Base-by-base conservation (phyloP, 2,888 invertebrate genomes). In the Ichneumoninae sp. region DNA sequence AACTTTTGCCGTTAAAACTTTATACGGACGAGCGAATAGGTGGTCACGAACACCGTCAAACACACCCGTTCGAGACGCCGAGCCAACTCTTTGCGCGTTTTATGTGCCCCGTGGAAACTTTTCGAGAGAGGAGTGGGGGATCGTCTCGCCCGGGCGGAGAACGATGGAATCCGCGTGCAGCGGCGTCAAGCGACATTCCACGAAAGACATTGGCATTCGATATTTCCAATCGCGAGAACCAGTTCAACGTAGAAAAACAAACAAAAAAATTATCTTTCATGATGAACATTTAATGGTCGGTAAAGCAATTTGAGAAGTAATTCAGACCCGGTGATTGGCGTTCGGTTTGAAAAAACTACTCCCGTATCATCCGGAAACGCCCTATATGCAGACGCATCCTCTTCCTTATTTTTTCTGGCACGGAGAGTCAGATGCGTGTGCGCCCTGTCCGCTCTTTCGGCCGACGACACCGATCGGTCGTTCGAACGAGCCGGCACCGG, bases 1-100 rank as follows among this genome's bases (percentile, higher is more conserved):
- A 92, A 93, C 89, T 92, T 93, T 92, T 91, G 89, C 91, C 90
- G 92, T 92, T 92, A 91, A 92, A 93, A 93, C 89, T 92, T 92
- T 68, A 52, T 83, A 70, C 70, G 47, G 40, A 33, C 40, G 63
- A 26, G n/a, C 71, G 66, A 33, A 65, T 66, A 63, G 66, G 36
- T 66, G 68, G 79, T 52, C 76, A 83, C 77, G 60, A 66, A 80
- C 50, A 50, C 80, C 79, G 79, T 82, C 65, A 70, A 76, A 47
- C 79, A 79, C 44, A 84, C 47, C 57, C 66, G 77, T 52, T 68
- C 75, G 54, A 75, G 81, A 77, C 81, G 74, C 33, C 66, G 60
- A 40, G 57, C n/a, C 54, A 60, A 30, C 79, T 65, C 77, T 82
- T 82, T 77, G 75, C 66, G 52, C 80, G 52, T 81, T 81, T 81